A percentile compares a stretch with the other conserved stretches of the same genome.
phyloP scores from a whole-genome alignment of 2,888 invertebrate genomes.

The Diploptera punctata region DNA sequence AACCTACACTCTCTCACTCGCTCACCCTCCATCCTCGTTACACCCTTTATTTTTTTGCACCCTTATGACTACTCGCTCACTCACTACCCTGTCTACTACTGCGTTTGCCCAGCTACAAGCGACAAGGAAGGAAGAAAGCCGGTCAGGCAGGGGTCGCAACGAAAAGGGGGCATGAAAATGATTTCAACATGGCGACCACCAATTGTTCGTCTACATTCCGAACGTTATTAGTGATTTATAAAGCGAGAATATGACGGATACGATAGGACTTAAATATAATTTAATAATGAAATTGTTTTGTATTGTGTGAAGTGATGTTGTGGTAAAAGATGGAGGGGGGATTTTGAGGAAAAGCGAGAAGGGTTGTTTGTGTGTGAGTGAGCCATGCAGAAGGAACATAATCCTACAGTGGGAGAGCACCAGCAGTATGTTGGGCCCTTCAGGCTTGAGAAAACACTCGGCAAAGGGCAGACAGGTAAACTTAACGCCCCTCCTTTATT shows the following conservation, averaged over 20 bases:
- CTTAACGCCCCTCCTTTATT: too few relatives aligned
- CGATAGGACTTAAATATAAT: conserved; percentile 22
- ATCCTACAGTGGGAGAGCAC: conserved; percentile 58
- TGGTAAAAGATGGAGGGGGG: background rate
- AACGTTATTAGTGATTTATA: background rate
- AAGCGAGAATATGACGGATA: conserved; percentile 19
- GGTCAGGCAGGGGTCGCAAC: background rate
- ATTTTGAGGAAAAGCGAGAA: background rate
- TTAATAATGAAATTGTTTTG: background rate
- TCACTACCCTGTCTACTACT: conserved; percentile 4
- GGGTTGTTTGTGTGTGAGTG: conserved; percentile 7
- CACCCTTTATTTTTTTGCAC: background rate
- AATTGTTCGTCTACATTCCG: conserved; percentile 17
- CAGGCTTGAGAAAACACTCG: conserved; percentile 97
- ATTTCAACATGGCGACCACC: conserved; percentile 31
- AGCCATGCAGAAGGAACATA: conserved; percentile 49
- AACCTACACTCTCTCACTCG: background rate
- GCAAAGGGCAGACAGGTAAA: conserved; percentile 99
- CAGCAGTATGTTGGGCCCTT: conserved; percentile 99
- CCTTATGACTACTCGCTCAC: background rate
- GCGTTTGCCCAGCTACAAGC: conserved; percentile 27
- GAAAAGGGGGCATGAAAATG: conserved; percentile 26
- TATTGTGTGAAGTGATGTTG: conserved; percentile 15
- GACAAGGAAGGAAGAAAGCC: conserved; percentile 10
- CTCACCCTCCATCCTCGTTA: background rate